phyloP scores from a whole-genome alignment of 2,797 vertebrate species.

The Choloepus didactylus region DNA sequence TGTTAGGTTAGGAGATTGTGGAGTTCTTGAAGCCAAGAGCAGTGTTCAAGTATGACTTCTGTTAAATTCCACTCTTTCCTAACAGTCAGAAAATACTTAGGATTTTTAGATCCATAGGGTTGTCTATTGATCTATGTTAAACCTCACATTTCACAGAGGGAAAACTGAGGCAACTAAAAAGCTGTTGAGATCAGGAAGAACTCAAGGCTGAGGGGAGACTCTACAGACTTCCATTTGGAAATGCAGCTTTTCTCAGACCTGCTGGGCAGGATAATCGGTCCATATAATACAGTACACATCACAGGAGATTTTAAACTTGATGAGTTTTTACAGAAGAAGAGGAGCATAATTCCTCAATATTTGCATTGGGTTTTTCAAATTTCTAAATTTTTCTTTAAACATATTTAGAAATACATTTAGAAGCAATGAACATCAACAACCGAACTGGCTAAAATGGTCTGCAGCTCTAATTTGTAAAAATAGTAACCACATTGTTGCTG shows the following conservation, averaged over 20 bases:
- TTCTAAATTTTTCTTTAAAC: slow-evolving; percentile 12
- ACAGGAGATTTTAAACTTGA: not conserved
- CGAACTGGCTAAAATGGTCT: not conserved
- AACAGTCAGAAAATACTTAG: not conserved
- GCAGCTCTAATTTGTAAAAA: not conserved
- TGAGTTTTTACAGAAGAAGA: not conserved
- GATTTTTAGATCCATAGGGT: not conserved
- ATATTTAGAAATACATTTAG: not conserved
- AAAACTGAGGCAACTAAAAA: not conserved
- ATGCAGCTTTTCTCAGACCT: not conserved
- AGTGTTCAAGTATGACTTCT: not conserved
- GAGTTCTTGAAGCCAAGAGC: not conserved
- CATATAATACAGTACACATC: not conserved
- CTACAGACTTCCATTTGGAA: not conserved
- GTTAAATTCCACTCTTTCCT: slow-evolving; percentile 34
- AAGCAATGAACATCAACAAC: not conserved
- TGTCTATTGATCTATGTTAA: not conserved
- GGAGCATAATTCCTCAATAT: not conserved
- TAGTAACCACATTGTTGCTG: not conserved
- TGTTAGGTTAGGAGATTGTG: not conserved
- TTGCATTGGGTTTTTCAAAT: not conserved
- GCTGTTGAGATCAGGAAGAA: not conserved
- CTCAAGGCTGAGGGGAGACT: not conserved
- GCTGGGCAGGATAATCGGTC: too few species aligned
- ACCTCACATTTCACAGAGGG: not conserved